phyloP scores from a whole-genome alignment of 2,888 invertebrate species.

The Antheraea yamamai region DNA sequence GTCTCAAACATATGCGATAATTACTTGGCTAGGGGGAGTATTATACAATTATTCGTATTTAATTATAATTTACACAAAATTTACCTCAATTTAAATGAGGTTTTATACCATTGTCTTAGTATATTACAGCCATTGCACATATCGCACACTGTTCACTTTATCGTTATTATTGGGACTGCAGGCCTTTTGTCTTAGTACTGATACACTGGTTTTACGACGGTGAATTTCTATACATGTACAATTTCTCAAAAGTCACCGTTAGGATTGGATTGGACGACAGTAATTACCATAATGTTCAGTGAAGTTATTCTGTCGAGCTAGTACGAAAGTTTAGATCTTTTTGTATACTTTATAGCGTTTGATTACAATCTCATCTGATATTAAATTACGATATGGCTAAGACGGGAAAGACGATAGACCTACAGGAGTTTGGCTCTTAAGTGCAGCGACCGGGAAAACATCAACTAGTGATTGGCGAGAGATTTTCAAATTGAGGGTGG shows the following conservation, averaged over 20 bases:
- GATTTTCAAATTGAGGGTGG: too few species aligned
- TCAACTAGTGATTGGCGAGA: too few species aligned
- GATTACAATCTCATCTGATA: too few species aligned
- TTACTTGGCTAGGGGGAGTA: too few species aligned
- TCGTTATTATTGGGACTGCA: neutral
- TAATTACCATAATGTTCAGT: neutral
- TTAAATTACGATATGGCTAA: too few species aligned
- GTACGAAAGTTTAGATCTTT: neutral
- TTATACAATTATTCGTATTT: too few species aligned
- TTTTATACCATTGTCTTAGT: neutral
- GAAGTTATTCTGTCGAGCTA: neutral
- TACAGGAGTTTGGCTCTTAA: too few species aligned
- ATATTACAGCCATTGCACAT: neutral
- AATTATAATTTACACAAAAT: neutral
- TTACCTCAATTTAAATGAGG: neutral
- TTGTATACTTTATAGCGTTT: too few species aligned
- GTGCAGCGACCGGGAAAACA: too few species aligned
- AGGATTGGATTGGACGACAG: neutral
- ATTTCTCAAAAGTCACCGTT: neutral
- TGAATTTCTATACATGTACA: neutral
- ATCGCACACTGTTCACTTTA: neutral
- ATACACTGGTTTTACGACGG: neutral
- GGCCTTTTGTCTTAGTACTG: neutral
- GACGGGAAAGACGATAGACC: too few species aligned
- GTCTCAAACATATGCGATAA: neutral